Percentiles rank a stretch among this genome's conserved stretches.
phyloP scores from a whole-genome alignment of 2,888 invertebrate species.

The Acanthacorydalis orientalis region DNA sequence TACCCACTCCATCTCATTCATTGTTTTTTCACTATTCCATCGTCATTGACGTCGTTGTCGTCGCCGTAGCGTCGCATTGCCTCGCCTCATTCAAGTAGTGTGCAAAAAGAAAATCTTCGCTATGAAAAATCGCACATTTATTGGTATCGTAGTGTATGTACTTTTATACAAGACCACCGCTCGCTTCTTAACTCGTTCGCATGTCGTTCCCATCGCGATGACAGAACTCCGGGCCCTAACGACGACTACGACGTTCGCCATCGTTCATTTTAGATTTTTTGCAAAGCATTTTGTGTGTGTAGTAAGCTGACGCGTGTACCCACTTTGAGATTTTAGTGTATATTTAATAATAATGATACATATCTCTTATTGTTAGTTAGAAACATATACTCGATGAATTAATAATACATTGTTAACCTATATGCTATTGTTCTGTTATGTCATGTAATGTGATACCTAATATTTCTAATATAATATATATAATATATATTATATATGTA shows the following conservation, averaged over 20 bases:
- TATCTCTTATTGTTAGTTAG: conserved; percentile 21
- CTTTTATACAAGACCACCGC: too few relatives aligned
- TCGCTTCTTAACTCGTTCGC: too few relatives aligned
- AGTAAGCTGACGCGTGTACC: not conserved
- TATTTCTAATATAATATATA: conserved; percentile 15
- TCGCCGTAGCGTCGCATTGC: not conserved
- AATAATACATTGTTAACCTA: conserved; percentile 22
- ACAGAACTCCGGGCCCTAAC: too few relatives aligned
- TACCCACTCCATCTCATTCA: not conserved
- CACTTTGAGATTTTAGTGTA: conserved; percentile 1
- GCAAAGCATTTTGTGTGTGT: too few relatives aligned
- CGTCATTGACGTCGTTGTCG: not conserved
- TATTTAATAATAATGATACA: conserved; percentile 26
- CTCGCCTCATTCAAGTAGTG: too few relatives aligned
- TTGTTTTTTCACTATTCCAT: not conserved
- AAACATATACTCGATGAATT: conserved; percentile 7
- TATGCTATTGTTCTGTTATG: conserved; percentile 30
- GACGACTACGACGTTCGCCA: too few relatives aligned
- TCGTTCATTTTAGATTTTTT: too few relatives aligned
- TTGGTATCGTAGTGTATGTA: too few relatives aligned
- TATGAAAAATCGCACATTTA: too few relatives aligned
- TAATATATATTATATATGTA: too few relatives aligned
- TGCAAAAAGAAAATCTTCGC: too few relatives aligned
- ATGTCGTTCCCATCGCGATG: too few relatives aligned
- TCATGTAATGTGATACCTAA: conserved; percentile 24